Percentiles rank a stretch among this genome's conserved stretches.
These are phyloP conservation scores for Hirudo medicinalis DNA, from an alignment of 1,140 invertebrate species.

Conservation along the genomic window DNA sequence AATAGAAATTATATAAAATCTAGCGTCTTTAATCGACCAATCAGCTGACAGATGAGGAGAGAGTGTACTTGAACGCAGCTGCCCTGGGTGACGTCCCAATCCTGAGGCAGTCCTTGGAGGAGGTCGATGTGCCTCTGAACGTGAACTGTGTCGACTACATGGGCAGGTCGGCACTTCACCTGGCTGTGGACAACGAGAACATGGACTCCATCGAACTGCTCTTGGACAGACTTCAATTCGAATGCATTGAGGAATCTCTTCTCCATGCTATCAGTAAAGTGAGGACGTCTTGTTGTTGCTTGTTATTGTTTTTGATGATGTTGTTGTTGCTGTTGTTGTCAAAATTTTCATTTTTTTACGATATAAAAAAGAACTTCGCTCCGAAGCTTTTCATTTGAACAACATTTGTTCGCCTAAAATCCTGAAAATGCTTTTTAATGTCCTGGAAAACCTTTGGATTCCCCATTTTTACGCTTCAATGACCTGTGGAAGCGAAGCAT, in stretches of 20 bases:
- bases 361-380: too few relatives aligned
- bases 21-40: background rate
- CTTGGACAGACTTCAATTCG: slow-evolving; percentile 49
- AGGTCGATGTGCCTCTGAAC: slow-evolving; percentile 40
- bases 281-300: background rate
- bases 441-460: background rate
- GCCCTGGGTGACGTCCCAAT: slow-evolving; percentile 32
- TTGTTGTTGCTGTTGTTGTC: background rate
- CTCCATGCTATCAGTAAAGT: slow-evolving; percentile 83
- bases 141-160: slow-evolving; percentile 88
- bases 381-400: too few relatives aligned
- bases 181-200: slow-evolving; percentile 92
- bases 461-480: background rate
- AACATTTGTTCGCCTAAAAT: background rate
- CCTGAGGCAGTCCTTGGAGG: slow-evolving; percentile 27
- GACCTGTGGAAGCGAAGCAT: background rate
- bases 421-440: background rate
- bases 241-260: slow-evolving; percentile 37
- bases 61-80: slow-evolving; percentile 39
- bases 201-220: slow-evolving; percentile 76
- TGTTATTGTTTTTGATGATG: background rate
- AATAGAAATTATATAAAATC: too few relatives aligned
- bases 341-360: too few relatives aligned
- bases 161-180: slow-evolving; percentile 47
- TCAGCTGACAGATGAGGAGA: slow-evolving; percentile 40